These are phyloP conservation scores for Carassius gibelio DNA, from an alignment of 2,113 vertebrate species.

Conservation along the genomic window DNA sequence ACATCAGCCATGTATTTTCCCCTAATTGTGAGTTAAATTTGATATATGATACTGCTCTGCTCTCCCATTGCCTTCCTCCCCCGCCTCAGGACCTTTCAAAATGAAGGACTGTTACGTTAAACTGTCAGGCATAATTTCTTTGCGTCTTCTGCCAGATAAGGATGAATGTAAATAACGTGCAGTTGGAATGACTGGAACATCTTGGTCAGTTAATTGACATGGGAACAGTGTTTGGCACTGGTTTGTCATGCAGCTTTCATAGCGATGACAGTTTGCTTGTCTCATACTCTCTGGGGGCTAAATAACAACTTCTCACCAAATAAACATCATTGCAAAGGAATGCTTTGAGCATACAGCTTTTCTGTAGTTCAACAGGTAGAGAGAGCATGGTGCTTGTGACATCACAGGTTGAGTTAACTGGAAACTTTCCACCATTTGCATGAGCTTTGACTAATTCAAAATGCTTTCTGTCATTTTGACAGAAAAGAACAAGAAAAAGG, in stretches of 20 bases:
- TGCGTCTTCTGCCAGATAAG: not conserved
- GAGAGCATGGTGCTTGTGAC: not conserved
- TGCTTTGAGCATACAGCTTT: not conserved
- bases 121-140: constrained; percentile 21
- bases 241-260: not conserved
- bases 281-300: constrained; percentile 13
- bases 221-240: not conserved
- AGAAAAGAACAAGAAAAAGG: not conserved
- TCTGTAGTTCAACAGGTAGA: constrained; percentile 13
- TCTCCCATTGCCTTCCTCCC: constrained; percentile 29
- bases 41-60: constrained; percentile 56
- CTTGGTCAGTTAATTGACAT: constrained; percentile 5
- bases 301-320: constrained; percentile 30
- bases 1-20: constrained; percentile 43
- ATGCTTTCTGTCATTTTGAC: not conserved
- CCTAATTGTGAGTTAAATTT: constrained; percentile 44
- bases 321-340: not conserved
- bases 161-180: constrained; percentile 28
- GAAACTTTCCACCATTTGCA: not conserved
- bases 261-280: not conserved
- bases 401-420: not conserved
- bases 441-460: constrained; percentile 1
- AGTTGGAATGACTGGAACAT: constrained; percentile 23
- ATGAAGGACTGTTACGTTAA: not conserved
- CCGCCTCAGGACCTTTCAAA: constrained; percentile 40